Conservation (phyloP, 2,888 invertebrate genomes). For the Tetramorium bicarinatum region DNA sequence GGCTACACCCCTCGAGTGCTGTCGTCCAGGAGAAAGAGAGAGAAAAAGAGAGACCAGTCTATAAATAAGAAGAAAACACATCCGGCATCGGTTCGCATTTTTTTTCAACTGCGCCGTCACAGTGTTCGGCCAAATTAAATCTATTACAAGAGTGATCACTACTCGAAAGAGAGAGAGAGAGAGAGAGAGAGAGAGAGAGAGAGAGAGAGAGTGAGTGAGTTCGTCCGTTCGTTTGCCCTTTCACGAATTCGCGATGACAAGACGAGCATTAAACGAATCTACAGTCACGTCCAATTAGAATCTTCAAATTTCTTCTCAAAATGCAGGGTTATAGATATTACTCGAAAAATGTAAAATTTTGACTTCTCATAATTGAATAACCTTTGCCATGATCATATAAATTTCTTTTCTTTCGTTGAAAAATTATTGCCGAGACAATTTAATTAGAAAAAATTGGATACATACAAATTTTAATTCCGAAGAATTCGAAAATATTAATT, state of each 20-base stretch:
- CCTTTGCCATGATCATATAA: not conserved
- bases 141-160: constrained; percentile 23
- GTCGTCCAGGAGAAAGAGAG: not conserved
- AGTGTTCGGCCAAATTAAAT: constrained; percentile 46
- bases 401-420: not conserved
- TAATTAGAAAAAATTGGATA: not conserved
- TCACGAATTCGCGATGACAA: constrained; percentile 4
- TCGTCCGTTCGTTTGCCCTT: too few species aligned
- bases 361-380: not conserved
- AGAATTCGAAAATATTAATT: constrained; percentile 2
- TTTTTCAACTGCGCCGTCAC: not conserved
- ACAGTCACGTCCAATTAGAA: not conserved
- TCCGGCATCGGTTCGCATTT: constrained; percentile 31
- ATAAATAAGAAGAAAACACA: constrained; percentile 51
- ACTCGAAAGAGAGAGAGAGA: not conserved
- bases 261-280: not conserved
- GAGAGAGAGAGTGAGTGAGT: not conserved
- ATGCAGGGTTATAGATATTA: not conserved
- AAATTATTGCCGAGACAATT: not conserved
- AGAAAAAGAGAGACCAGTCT: constrained; percentile 17
- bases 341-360: not conserved
- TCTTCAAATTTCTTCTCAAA: not conserved
- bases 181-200: not conserved
- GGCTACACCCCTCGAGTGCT: constrained; percentile 59
- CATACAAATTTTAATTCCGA: not conserved